Percentiles rank a stretch among this genome's conserved stretches.
These are phyloP conservation scores for Antheraea assamensis DNA, from an alignment of 2,888 invertebrate genomes.

Conservation along the genomic window DNA sequence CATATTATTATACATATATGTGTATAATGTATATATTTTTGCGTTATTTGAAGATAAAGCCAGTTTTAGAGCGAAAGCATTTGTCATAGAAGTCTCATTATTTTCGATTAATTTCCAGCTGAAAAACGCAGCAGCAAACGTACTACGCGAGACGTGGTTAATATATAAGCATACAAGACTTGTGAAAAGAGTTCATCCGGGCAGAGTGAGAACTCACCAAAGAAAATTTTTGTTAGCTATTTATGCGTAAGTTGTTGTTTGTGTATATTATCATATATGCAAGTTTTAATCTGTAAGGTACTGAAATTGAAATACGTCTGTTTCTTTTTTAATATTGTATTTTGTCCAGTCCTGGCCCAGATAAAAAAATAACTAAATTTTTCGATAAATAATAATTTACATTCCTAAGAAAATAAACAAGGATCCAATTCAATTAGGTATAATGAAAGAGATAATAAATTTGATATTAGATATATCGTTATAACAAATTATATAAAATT, in stretches of 20 bases:
- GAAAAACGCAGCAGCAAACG: constrained; percentile 99
- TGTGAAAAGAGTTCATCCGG: constrained; percentile 97
- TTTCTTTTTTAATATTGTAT: too few species aligned
- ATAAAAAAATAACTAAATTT: too few species aligned
- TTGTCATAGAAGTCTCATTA: constrained; percentile 8
- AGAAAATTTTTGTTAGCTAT: constrained; percentile 99
- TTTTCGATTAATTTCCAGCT: constrained; percentile 84
- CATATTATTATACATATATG: neutral
- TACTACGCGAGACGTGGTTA: constrained; percentile 99
- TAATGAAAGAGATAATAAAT: too few species aligned
- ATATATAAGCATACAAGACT: constrained; percentile 99
- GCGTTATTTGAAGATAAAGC: neutral
- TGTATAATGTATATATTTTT: neutral
- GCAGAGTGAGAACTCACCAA: constrained; percentile 98
- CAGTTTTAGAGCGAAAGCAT: neutral
- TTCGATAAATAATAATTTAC: too few species aligned
- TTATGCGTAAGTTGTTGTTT: constrained; percentile 92
- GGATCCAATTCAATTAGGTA: neutral
- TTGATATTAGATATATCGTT: too few species aligned
- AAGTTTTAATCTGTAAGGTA: too few species aligned
- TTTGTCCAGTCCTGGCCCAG: too few species aligned
- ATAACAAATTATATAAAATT: too few species aligned
- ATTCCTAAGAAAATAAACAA: neutral
- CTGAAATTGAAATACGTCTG: too few species aligned
- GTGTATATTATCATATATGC: neutral